These are phyloP conservation scores for Zosterops borbonicus DNA, from an alignment of 2,113 vertebrate genomes.

Conservation along the genomic window DNA sequence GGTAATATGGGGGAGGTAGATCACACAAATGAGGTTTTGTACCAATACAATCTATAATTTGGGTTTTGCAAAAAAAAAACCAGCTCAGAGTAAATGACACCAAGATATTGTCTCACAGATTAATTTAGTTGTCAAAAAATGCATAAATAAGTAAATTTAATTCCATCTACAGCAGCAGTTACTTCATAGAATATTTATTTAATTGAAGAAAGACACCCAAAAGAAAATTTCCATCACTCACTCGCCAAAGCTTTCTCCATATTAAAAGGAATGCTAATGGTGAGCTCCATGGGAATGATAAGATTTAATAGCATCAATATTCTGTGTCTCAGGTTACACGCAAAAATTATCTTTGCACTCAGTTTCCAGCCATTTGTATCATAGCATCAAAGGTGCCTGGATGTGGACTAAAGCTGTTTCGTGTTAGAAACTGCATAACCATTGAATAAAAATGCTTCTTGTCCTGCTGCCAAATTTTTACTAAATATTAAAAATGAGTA, in stretches of 20 bases:
- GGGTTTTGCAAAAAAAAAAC: neutral
- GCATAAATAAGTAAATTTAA: neutral
- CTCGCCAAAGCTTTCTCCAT: neutral
- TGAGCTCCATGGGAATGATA: neutral
- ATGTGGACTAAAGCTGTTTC: neutral
- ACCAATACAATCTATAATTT: neutral
- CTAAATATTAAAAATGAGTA: neutral
- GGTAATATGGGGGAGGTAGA: neutral
- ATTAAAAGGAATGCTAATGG: neutral
- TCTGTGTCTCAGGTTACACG: neutral
- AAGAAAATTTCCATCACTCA: neutral
- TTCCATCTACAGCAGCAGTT: neutral
- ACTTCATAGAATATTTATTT: neutral
- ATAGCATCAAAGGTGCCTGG: rapidly evolving
- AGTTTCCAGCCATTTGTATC: neutral
- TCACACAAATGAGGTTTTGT: neutral
- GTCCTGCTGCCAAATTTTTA: neutral
- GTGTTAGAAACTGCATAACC: neutral
- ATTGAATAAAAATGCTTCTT: neutral
- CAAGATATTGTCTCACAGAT: neutral
- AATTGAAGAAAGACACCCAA: neutral
- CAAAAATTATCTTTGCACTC: neutral
- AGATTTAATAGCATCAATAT: neutral
- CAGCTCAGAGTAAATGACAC: neutral
- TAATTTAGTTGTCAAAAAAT: neutral